Conservation (phyloP, 1,140 invertebrate species). For the Eubasilissa regina region DNA sequence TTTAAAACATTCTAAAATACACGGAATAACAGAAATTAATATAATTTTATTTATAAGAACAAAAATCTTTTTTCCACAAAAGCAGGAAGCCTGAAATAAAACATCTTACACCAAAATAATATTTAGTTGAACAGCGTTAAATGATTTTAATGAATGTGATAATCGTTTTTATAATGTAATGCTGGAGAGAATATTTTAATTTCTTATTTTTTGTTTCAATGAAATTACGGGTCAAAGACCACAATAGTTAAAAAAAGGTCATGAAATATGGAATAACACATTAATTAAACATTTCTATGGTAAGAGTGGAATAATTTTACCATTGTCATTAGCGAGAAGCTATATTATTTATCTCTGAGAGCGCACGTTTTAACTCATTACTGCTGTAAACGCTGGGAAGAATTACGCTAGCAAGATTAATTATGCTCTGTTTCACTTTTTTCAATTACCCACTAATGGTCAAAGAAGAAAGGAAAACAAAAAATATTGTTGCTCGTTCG, state of each 20-base stretch:
- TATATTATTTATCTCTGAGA: slow-evolving; percentile 24
- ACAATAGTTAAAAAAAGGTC: slow-evolving; percentile 15
- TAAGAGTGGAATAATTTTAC: slow-evolving; percentile 11
- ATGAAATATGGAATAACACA: slow-evolving; percentile 21
- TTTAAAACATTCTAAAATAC: too few relatives aligned
- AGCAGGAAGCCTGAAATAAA: too few relatives aligned
- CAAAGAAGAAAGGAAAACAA: slow-evolving; percentile 38
- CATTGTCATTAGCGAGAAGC: slow-evolving; percentile 21
- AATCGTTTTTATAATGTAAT: not conserved
- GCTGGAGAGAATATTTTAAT: not conserved
- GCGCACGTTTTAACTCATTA: slow-evolving; percentile 35
- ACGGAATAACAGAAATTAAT: too few relatives aligned
- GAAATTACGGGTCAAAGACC: slow-evolving; percentile 9
- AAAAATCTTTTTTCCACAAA: too few relatives aligned
- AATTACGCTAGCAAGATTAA: slow-evolving; percentile 34
- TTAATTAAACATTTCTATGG: slow-evolving; percentile 24
- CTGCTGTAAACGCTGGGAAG: slow-evolving; percentile 7
- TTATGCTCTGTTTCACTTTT: slow-evolving; percentile 39
- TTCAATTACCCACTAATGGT: slow-evolving; percentile 38
- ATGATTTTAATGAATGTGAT: too few relatives aligned
- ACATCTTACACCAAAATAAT: too few relatives aligned
- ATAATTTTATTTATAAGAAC: too few relatives aligned
- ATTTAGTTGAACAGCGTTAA: too few relatives aligned
- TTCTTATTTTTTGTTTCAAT: not conserved
- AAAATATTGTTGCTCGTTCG: slow-evolving; percentile 22